Conservation (phyloP, 92 coral and sea anemone genomes). For the Nematostella vectensis region DNA sequence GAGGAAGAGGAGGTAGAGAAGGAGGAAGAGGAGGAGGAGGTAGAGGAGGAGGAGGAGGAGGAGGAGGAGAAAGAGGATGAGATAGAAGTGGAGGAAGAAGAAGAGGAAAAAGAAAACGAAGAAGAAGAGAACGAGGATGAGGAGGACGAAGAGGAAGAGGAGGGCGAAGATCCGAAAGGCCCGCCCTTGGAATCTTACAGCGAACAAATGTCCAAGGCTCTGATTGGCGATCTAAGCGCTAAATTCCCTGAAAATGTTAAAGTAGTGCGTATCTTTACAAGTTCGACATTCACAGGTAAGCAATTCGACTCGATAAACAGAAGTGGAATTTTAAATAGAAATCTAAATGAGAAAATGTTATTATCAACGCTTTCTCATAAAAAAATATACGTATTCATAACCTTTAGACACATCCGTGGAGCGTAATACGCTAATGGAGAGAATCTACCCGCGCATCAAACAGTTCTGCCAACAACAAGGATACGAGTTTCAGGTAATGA, state of each 20-base stretch:
- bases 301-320: too few species aligned
- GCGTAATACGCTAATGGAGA: constrained; percentile 82
- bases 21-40: constrained; percentile 12
- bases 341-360: too few species aligned
- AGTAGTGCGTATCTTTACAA: constrained; percentile 89
- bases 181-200: constrained; percentile 27
- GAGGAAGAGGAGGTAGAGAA: constrained; percentile 8
- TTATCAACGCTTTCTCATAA: not conserved
- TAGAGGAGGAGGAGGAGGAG: constrained; percentile 8
- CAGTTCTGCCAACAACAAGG: constrained; percentile 82
- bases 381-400: too few species aligned
- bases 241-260: constrained; percentile 79
- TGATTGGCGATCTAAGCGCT: constrained; percentile 63
- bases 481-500: constrained; percentile 81
- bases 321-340: too few species aligned
- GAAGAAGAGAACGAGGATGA: constrained; percentile 13
- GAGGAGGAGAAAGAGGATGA: constrained; percentile 8
- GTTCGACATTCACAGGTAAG: constrained; percentile 96
- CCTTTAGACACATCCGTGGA: constrained; percentile 69
- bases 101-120: constrained; percentile 11
- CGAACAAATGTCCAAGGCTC: constrained; percentile 47
- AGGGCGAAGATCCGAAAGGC: constrained; percentile 3
- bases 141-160: constrained; percentile 9
- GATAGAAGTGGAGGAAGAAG: constrained; percentile 3
- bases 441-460: constrained; percentile 77